Base-by-base conservation (phyloP, 2,797 vertebrate genomes). In the Tarsius wallacei region DNA sequence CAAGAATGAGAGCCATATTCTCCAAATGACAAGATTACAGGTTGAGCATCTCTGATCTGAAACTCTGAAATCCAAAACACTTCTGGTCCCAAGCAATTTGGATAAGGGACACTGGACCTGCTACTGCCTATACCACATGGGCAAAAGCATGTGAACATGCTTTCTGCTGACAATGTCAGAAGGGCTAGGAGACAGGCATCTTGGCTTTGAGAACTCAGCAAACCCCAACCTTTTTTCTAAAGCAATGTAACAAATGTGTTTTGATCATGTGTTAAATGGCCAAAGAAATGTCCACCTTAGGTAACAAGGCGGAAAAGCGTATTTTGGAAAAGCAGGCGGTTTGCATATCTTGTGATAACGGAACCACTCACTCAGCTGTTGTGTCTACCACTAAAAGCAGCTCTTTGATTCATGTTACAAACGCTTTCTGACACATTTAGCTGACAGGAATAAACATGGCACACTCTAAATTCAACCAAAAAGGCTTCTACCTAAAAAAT, bases 381-480 rank as follows among this genome's bases (percentile, higher is more conserved):
- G 36, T 22, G 14, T 95, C 88, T 93, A 70, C 31, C 28, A 42
- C 28, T 63, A 70, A 91, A n/a, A 73, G 70, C 42, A 77, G 49
- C 15, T 82, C 19, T 51, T 64, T 42, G 49, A 87, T 70, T 87
- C 9, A 74, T 2, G 24, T 36, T 66, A 55, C n/a, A 86, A 88
- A 82, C 3, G 61, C 57, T 7, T 70, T 49, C 36, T 42, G 73
- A 87, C 42, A 51, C 28, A 55, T 31, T 66, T 24, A 66, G 68
- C 31, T 51, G 76, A 93, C 2, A 77, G 64, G 24, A 97, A 21
- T 93, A 94, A 90, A 82, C 19, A 80, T 12, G 13, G 53, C 33
- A 68, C 26, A 33, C 82, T 90, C 96, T 87, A 96, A 94, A 91
- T 95, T 90, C 63, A 96, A 92, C 33, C 3, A 8, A 16, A 97